Evolutionary conservation across 1,140 invertebrate genomes (phyloP).

Genomic region (Hyphantria cunea): DNA sequence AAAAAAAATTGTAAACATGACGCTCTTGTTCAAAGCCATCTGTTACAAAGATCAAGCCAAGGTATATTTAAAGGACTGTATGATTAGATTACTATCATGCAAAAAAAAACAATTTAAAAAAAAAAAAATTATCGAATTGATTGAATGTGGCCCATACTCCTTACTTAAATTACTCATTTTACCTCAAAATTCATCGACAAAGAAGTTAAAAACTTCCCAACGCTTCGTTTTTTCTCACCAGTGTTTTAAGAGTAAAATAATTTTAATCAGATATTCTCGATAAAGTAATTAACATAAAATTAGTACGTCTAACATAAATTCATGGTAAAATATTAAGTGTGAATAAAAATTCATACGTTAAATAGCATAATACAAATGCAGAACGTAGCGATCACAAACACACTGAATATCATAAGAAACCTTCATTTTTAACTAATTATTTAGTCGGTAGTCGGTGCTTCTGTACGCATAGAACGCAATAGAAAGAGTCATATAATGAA

Average conservation of each 20-base stretch:
- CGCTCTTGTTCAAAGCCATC: too few species aligned
- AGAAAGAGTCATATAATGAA: constrained; percentile 52
- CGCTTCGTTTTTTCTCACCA: not conserved
- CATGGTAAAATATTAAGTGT: constrained; percentile 14
- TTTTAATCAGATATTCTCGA: constrained; percentile 1
- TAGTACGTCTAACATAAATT: constrained; percentile 6
- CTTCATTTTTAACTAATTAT: constrained; percentile 24
- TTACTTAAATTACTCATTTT: too few species aligned
- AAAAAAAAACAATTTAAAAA: too few species aligned
- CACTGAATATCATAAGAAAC: constrained; percentile 21
- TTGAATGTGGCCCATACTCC: too few species aligned
- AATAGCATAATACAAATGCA: not conserved
- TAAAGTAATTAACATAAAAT: constrained; percentile 1
- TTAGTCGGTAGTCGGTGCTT: constrained; percentile 32
- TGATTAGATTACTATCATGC: too few species aligned
- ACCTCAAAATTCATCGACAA: too few species aligned
- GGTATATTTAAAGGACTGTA: too few species aligned
- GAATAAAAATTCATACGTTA: constrained; percentile 16
- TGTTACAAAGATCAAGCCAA: too few species aligned
- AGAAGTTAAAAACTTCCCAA: not conserved
- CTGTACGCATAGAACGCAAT: constrained; percentile 26
- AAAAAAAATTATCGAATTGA: too few species aligned
- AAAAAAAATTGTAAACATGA: too few species aligned
- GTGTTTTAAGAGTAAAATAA: not conserved
- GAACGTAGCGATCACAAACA: constrained; percentile 17